Percentiles rank a stretch among this genome's conserved stretches.
phyloP scores from a whole-genome alignment of 2,888 invertebrate genomes.

The Theretra japonica region DNA sequence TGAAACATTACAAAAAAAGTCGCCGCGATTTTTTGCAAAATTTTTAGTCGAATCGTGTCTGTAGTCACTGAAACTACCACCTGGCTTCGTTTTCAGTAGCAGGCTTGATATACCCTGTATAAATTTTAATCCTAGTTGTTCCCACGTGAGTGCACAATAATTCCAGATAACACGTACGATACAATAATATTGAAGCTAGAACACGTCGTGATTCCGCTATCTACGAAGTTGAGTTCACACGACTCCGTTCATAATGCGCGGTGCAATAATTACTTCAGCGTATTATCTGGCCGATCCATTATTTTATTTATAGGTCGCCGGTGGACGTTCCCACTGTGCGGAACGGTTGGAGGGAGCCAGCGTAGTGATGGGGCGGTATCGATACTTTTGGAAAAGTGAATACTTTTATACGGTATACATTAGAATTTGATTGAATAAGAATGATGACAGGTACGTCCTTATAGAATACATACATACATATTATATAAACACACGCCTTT shows the following conservation, averaged over 20 bases:
- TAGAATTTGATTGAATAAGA: background rate
- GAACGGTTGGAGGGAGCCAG: constrained; percentile 32
- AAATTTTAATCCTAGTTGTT: too few species aligned
- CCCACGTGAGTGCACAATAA: too few species aligned
- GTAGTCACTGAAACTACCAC: too few species aligned
- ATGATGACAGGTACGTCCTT: too few species aligned
- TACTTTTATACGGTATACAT: background rate
- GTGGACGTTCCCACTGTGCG: constrained; percentile 63
- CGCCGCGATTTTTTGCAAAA: too few species aligned
- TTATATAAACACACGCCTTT: too few species aligned
- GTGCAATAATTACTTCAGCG: constrained; percentile 72
- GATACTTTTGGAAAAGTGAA: background rate
- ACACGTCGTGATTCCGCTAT: constrained; percentile 4
- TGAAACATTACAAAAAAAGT: too few species aligned
- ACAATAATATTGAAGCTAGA: background rate
- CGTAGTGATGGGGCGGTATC: constrained; percentile 31
- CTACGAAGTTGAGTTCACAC: constrained; percentile 7
- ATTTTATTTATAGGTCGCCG: constrained; percentile 70
- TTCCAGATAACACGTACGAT: too few species aligned
- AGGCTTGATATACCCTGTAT: too few species aligned
- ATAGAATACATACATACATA: too few species aligned
- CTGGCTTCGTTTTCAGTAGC: too few species aligned
- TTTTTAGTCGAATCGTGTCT: too few species aligned
- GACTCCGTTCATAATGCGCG: constrained; percentile 26
- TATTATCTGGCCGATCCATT: constrained; percentile 68